Conservation (phyloP, 1,140 invertebrate species). For the Anoplolepis gracilipes region DNA sequence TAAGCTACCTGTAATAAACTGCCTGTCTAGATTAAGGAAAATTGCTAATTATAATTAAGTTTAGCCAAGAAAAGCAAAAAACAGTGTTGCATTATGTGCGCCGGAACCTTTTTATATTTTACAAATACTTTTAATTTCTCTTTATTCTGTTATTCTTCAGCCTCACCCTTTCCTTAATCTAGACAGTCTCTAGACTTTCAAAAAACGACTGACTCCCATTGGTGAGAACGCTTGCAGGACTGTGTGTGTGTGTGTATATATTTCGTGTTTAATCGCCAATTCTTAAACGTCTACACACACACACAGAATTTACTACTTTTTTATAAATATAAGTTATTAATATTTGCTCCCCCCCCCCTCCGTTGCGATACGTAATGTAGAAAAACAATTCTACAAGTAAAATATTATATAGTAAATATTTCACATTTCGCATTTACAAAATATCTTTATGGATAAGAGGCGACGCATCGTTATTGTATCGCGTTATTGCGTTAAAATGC, state of each 20-base stretch:
- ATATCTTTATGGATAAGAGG: slow-evolving; percentile 42
- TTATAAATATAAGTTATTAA: slow-evolving; percentile 65
- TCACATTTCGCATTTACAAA: slow-evolving; percentile 26
- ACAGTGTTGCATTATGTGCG: not conserved
- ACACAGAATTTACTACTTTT: not conserved
- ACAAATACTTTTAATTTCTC: not conserved
- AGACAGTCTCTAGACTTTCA: slow-evolving; percentile 14
- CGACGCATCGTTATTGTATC: slow-evolving; percentile 4
- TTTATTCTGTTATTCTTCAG: not conserved
- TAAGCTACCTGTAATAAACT: slow-evolving; percentile 52
- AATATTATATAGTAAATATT: slow-evolving; percentile 10
- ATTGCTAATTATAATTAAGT: not conserved
- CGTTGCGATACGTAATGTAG: slow-evolving; percentile 25
- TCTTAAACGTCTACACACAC: not conserved
- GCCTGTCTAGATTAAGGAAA: slow-evolving; percentile 43
- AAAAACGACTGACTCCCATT: slow-evolving; percentile 11
- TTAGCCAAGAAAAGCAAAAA: slow-evolving; percentile 1
- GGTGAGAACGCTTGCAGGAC: not conserved
- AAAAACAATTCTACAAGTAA: slow-evolving; percentile 52
- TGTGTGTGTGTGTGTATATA: too few relatives aligned
- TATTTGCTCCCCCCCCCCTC: not conserved
- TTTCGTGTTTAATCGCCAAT: not conserved
- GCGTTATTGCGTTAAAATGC: slow-evolving; percentile 17
- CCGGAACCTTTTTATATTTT: slow-evolving; percentile 4
- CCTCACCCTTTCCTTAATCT: slow-evolving; percentile 25